Evolutionary conservation across 2,888 invertebrate genomes (phyloP), one percentile per base, ranked within the genome.

Genomic region (Rhagophthalmus giganteus): DNA sequence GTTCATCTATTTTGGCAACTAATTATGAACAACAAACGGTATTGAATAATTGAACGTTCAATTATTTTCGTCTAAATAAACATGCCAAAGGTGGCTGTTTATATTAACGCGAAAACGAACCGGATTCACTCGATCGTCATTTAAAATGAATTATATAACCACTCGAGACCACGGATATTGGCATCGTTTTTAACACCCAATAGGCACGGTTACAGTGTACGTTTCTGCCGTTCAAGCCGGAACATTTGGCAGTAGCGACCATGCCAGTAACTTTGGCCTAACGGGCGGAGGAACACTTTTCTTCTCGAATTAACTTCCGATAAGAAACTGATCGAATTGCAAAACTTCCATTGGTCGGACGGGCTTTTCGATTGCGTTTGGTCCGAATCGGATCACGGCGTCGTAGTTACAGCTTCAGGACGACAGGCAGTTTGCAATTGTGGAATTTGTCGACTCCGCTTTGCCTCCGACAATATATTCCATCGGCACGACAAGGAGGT

Each of bases 301-400:
- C 77, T 89, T 60, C 69, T 90, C 46, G 83, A 86, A 60, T 67
- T 84, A 37, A 75, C 78, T 9, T 78, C 80, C 15, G 80, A 83
- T 64, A 82, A 81, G 13, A 51, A 79, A 37, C 24, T 71, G 25
- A 54, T 62, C 27, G 83, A 83, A 70, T 73, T 81, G 27, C 81
- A 81, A 63, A 81, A 81, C 57, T 79, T 84, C 61, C 84, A 88
- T 67, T 91, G 90, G 88, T 79, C 79, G 13, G 88, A 88, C 75
- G 87, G 87, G 5, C 70, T 90, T 35, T 91, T 89, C 77, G 91
- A 90, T 78, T 85, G 88, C 63, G 85, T 85, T 20, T 92, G 91
- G 90, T 88, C 89, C 48, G 89, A 90, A 51, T 79, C 80, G 31
- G 83, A 85, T 60, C 83, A 86, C 6, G 83, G 84, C 61, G 76